A percentile compares a stretch with the other conserved stretches of the same genome.
Conservation (phyloP, 2,113 vertebrate species). For the Colaptes auratus region DNA sequence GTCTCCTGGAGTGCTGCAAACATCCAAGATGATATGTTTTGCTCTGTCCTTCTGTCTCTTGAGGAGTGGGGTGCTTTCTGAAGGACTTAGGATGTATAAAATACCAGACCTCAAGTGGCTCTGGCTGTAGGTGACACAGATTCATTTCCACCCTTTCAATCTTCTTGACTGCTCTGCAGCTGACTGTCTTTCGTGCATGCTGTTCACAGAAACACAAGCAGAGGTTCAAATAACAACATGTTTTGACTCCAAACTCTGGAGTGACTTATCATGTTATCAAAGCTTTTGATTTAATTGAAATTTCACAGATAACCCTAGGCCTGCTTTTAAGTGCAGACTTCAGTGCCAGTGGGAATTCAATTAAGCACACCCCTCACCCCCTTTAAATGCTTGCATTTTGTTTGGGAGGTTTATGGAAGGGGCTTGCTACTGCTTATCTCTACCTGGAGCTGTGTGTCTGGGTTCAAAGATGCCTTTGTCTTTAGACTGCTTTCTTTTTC, state of each 20-base stretch:
- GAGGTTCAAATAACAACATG: slow-evolving; percentile 69
- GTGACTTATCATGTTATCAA: slow-evolving; percentile 78
- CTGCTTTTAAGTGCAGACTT: slow-evolving; percentile 70
- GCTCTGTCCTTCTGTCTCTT: not conserved
- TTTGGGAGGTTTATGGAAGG: slow-evolving; percentile 53
- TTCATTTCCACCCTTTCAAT: slow-evolving; percentile 51
- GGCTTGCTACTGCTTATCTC: slow-evolving; percentile 62
- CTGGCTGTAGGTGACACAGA: not conserved
- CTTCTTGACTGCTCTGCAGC: slow-evolving; percentile 48
- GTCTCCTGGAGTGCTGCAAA: not conserved
- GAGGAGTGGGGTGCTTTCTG: slow-evolving; percentile 8
- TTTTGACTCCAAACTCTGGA: slow-evolving; percentile 74
- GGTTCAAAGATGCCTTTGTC: slow-evolving; percentile 38
- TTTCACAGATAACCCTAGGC: slow-evolving; percentile 75
- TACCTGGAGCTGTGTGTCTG: not conserved
- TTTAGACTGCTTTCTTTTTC: slow-evolving; percentile 16
- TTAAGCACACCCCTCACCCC: not conserved
- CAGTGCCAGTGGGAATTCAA: slow-evolving; percentile 26
- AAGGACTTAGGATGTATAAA: not conserved
- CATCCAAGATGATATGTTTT: accelerated
- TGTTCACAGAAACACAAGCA: slow-evolving; percentile 68
- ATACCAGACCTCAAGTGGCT: not conserved
- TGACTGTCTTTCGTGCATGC: slow-evolving; percentile 42
- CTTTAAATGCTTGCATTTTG: slow-evolving; percentile 41
- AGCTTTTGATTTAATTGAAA: slow-evolving; percentile 78